Conservation (phyloP, 2,797 vertebrate genomes). For the Rhadinocentrus ornatus region DNA sequence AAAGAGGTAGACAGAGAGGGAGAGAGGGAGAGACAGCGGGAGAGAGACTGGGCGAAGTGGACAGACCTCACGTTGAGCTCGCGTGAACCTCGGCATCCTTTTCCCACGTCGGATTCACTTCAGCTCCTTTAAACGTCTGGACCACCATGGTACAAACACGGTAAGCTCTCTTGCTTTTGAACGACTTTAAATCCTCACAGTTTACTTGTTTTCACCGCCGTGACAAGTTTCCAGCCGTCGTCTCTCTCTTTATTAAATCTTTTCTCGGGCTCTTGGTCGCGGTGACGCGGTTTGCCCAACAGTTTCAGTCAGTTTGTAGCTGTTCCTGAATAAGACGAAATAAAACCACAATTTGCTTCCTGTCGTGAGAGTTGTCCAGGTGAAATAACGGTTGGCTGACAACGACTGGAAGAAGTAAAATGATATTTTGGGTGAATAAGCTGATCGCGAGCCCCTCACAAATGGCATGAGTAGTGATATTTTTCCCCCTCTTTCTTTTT, state of each 20-base stretch:
- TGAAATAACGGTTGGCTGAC: too few relatives aligned
- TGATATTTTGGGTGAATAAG: too few relatives aligned
- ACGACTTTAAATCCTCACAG: conserved; percentile 10
- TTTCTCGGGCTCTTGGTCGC: neutral
- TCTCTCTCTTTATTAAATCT: conserved; percentile 13
- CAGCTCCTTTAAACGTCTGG: conserved; percentile 45
- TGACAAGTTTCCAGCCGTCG: conserved; percentile 40
- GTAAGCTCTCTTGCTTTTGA: conserved; percentile 58
- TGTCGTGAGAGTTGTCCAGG: neutral
- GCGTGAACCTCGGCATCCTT: conserved; percentile 65
- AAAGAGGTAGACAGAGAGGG: conserved; percentile 7
- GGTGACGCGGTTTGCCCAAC: conserved; percentile 11
- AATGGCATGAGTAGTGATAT: conserved; percentile 32
- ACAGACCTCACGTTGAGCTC: conserved; percentile 68
- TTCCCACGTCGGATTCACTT: conserved; percentile 58
- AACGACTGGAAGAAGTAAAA: too few relatives aligned
- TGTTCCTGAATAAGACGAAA: neutral
- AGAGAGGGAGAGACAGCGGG: conserved; percentile 21
- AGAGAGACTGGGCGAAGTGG: conserved; percentile 58
- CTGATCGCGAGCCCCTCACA: conserved; percentile 26
- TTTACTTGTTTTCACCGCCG: conserved; percentile 11
- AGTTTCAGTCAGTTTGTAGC: conserved; percentile 28
- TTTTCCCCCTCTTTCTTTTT: too few relatives aligned
- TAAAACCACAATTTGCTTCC: neutral
- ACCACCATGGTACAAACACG: conserved; percentile 34